Conservation (phyloP, 2,113 vertebrate species). For the Gymnobelideus leadbeateri region DNA sequence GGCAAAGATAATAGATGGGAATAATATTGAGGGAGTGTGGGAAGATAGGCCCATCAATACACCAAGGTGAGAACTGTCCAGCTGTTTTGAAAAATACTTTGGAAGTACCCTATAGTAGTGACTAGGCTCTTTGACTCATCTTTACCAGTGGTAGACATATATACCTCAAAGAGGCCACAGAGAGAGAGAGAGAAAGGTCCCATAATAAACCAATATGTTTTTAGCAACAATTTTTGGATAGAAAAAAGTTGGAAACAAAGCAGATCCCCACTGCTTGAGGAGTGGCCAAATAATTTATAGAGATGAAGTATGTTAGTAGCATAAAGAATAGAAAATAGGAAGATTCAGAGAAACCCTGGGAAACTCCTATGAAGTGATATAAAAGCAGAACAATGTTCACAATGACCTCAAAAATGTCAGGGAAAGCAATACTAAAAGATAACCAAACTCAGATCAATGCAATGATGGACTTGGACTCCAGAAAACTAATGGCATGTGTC, state of each 20-base stretch:
- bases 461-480: neutral
- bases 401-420: neutral
- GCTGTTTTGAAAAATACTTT: neutral
- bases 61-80: neutral
- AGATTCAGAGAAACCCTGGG: neutral
- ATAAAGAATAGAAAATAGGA: neutral
- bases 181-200: neutral
- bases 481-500: neutral
- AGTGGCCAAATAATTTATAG: neutral
- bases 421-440: neutral
- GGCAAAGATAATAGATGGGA: neutral
- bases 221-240: neutral
- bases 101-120: neutral
- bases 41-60: neutral
- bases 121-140: neutral
- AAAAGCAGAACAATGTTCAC: neutral
- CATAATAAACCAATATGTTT: neutral
- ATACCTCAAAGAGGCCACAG: neutral
- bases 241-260: neutral
- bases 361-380: neutral
- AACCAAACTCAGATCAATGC: neutral
- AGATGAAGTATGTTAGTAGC: neutral
- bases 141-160: neutral
- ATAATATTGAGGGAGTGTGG: neutral
- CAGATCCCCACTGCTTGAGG: neutral